These are phyloP conservation scores for Phyllostomus hastatus DNA, from an alignment of 2,113 vertebrate species.

Conservation along the genomic window DNA sequence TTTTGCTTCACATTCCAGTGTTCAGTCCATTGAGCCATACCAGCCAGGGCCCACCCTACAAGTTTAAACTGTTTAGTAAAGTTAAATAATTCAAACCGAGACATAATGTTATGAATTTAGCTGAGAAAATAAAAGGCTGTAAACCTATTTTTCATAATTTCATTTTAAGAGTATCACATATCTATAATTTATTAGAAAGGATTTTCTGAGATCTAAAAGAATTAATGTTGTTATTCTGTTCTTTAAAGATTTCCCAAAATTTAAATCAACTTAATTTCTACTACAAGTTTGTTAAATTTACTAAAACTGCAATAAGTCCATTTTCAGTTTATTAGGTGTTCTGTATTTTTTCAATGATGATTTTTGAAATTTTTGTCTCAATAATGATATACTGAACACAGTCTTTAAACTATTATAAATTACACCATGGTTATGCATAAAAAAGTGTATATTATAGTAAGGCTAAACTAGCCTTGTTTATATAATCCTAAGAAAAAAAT, in stretches of 20 bases:
- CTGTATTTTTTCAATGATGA: neutral
- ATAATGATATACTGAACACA: neutral
- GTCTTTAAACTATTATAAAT: neutral
- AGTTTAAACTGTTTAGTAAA: neutral
- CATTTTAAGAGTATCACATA: neutral
- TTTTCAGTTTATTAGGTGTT: neutral
- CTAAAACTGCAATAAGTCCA: neutral
- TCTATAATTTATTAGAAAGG: neutral
- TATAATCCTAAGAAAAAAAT: neutral
- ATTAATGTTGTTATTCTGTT: neutral
- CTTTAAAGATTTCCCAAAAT: neutral
- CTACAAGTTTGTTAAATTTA: neutral
- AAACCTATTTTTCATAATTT: neutral
- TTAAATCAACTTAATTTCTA: neutral
- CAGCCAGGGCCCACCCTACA: too few relatives aligned
- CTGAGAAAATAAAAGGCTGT: neutral
- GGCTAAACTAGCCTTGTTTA: neutral
- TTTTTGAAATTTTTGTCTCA: neutral
- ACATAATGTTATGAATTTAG: neutral
- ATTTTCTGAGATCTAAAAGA: neutral
- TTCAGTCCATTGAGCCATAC: too few relatives aligned
- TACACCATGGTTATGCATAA: neutral
- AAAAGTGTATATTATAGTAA: neutral
- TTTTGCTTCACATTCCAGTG: too few relatives aligned
- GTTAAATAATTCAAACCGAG: neutral